A percentile compares a stretch with the other conserved stretches of the same genome.
Evolutionary conservation across 2,113 vertebrate species (phyloP).

Genomic region (Aviceda subcristata): DNA sequence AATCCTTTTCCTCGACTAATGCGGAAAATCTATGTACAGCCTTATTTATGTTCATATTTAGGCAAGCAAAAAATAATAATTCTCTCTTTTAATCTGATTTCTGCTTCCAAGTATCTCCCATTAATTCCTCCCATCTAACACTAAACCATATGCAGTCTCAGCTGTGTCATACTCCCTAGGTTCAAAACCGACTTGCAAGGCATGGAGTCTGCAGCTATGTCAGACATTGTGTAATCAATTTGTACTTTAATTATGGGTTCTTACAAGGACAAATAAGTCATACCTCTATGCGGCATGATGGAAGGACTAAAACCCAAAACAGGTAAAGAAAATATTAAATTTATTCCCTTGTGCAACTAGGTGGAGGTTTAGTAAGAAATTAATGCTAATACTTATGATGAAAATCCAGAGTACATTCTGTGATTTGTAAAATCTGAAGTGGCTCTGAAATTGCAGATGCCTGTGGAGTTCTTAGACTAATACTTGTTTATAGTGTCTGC

Average conservation of each 20-base stretch:
- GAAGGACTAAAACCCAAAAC: background rate
- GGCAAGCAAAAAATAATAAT: background rate
- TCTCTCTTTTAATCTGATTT: conserved; percentile 28
- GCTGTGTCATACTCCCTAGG: background rate
- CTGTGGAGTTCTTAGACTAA: background rate
- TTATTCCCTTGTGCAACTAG: background rate
- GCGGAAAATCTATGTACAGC: background rate
- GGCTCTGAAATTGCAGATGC: background rate
- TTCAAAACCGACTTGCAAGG: background rate
- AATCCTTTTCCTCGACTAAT: background rate
- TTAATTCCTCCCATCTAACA: conserved; percentile 27
- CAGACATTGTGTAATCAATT: conserved; percentile 18
- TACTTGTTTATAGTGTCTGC: background rate
- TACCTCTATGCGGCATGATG: background rate
- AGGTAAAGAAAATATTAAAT: background rate
- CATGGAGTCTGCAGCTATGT: background rate
- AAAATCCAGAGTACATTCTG: background rate
- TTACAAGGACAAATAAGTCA: conserved; percentile 21
- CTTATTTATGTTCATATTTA: conserved; percentile 22
- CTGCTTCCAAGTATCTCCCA: background rate
- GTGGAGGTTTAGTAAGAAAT: background rate
- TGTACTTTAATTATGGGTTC: conserved; percentile 14
- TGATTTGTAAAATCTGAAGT: conserved; percentile 1
- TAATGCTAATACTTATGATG: background rate
- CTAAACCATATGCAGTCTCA: conserved; percentile 16